Evolutionary conservation across 2,888 invertebrate species (phyloP), one percentile per base, ranked within the genome.

Genomic region (Eupithecia tripunctaria): DNA sequence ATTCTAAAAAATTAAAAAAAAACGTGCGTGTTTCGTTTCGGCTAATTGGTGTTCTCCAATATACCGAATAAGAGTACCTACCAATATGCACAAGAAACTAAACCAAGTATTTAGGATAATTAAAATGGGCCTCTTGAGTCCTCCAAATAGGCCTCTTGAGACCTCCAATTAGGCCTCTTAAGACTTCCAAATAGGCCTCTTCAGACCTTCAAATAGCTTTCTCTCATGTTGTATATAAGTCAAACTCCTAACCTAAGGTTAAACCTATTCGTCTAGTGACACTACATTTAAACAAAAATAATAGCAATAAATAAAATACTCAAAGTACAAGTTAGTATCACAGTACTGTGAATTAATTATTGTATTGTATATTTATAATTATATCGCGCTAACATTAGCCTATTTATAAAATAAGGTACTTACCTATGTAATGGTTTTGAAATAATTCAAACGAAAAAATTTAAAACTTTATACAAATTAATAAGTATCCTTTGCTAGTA

Each of bases 381-480:
- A 83, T 84, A 86, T 82, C 84, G 88, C 86, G 83, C 89, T 88
- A 87, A 88, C 87, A 87, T 71, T 74, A 72, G 67, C 73, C 63
- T 71, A 32, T 68, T 71, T 71, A 64, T 43, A 56, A 41, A 25
- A 41, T 67, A 70, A 67, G 64, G 15, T 43, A n/a, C n/a, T n/a
- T n/a, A n/a, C n/a, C n/a, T n/a, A 68, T 74, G 25, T 64, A 51
- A 51, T 51, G 56, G 36, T 67, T 67, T 63, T 32, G 70, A 51
- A 67, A 63, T 71, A 68, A 59, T 8, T 21, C 63, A 71, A 72
- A 68, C 67, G 65, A 62, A 56, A 56, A 25, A 56, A 56, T 51
- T 21, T 25, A 12, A 51, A 21, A 21, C 5, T 25, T 12, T 25
- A 56, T 21, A 1, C 1, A 21, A 21, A n/a, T 29, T 29, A 3